Percentiles rank a stretch among this genome's conserved stretches.
Conservation (phyloP, 2,113 vertebrate genomes). For the Megaceryle torquata region DNA sequence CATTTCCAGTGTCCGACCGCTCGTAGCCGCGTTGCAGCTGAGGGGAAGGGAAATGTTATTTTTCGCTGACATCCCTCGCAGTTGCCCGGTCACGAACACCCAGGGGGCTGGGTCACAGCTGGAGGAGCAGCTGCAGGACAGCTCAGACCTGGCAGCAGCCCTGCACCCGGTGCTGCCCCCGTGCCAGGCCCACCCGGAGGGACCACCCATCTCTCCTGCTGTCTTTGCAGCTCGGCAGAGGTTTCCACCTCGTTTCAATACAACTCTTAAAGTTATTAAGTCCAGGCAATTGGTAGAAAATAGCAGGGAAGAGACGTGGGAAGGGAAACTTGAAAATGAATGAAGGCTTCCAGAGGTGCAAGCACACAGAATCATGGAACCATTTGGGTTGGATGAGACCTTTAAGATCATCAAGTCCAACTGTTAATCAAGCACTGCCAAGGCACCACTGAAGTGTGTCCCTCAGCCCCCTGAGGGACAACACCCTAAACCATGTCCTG, state of each 20-base stretch:
- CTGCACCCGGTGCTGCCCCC: neutral
- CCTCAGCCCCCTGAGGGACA: neutral
- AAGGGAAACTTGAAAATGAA: neutral
- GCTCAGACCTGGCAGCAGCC: neutral
- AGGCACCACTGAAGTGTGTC: neutral
- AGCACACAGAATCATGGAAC: neutral
- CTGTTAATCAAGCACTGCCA: neutral
- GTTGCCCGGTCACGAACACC: neutral
- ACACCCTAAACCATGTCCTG: too few relatives aligned
- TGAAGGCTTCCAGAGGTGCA: neutral
- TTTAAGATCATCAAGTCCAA: neutral
- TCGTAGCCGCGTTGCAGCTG: fast-evolving
- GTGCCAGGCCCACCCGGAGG: neutral
- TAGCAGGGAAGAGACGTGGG: neutral
- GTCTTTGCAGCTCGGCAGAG: neutral
- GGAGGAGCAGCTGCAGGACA: neutral
- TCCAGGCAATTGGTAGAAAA: neutral
- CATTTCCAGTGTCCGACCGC: neutral
- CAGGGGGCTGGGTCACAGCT: neutral
- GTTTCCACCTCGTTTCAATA: neutral
- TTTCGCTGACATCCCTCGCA: neutral
- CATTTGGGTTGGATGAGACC: neutral
- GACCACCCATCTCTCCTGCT: neutral
- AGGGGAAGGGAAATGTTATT: neutral
- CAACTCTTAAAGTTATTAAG: neutral